Evolutionary conservation across 2,888 invertebrate genomes (phyloP).

Genomic region (Hoplodrina ambigua): DNA sequence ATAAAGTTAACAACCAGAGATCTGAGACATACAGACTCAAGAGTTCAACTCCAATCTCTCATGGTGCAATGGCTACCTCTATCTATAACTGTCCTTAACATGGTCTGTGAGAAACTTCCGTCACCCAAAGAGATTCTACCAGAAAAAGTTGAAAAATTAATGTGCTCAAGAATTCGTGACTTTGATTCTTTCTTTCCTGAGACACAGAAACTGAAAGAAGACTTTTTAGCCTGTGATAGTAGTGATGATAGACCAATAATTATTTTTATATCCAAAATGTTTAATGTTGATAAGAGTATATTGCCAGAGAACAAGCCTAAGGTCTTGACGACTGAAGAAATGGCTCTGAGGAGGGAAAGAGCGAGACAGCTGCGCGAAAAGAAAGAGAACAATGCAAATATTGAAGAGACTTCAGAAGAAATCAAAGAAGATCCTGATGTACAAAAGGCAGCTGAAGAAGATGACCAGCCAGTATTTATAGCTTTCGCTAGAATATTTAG

Average conservation of each 20-base stretch:
- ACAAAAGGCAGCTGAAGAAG: conserved; percentile 75
- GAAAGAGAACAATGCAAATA: conserved; percentile 75
- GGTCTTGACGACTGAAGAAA: conserved; percentile 93
- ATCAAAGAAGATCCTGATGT: conserved; percentile 68
- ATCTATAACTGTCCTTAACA: conserved; percentile 94
- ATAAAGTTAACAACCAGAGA: conserved; percentile 94
- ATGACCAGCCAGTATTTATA: conserved; percentile 93
- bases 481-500: conserved; percentile 98
- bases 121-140: conserved; percentile 94
- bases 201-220: conserved; percentile 93
- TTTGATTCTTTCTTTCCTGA: conserved; percentile 92
- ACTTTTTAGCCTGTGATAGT: conserved; percentile 93
- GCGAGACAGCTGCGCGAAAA: conserved; percentile 92
- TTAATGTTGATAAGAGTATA: conserved; percentile 93
- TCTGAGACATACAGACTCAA: conserved; percentile 94
- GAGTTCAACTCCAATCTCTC: conserved; percentile 94
- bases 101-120: conserved; percentile 95
- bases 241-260: conserved; percentile 92
- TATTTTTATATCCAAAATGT: conserved; percentile 97
- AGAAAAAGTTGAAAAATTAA: conserved; percentile 95
- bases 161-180: conserved; percentile 93
- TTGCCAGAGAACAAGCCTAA: conserved; percentile 95
- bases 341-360: conserved; percentile 92
- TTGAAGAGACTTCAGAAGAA: conserved; percentile 65
- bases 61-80: conserved; percentile 97